Conservation (phyloP, 2,888 invertebrate species). For the Chrysolina haemoptera region DNA sequence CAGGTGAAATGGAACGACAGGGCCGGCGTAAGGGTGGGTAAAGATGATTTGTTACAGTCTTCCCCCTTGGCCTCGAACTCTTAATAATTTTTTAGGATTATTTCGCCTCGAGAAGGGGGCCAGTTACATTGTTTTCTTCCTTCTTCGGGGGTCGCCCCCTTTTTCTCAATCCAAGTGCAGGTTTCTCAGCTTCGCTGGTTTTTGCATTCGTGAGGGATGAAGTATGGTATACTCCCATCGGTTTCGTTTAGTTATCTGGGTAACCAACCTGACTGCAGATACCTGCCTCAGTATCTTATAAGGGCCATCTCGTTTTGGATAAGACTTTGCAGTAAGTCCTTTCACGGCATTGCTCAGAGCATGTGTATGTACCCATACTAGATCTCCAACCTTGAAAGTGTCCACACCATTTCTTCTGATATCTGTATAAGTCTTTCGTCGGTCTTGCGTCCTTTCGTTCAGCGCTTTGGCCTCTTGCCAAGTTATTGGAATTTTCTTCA, state of each 20-base stretch:
- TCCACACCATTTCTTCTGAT: conserved; percentile 20
- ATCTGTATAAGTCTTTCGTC: conserved; percentile 36
- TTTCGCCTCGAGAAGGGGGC: too few species aligned
- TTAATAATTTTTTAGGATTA: too few species aligned
- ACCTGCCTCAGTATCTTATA: conserved; percentile 35
- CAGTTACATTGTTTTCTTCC: too few species aligned
- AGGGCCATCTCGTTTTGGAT: conserved; percentile 40
- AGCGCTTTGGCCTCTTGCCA: conserved; percentile 12
- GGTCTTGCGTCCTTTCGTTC: conserved; percentile 39
- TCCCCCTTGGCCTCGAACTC: too few species aligned
- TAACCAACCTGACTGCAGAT: conserved; percentile 27
- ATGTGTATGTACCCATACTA: conserved; percentile 39
- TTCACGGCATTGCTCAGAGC: conserved; percentile 37
- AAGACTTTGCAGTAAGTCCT: conserved; percentile 40
- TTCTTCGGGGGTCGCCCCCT: conserved; percentile 20
- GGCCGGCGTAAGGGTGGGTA: too few species aligned
- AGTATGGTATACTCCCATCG: conserved; percentile 30
- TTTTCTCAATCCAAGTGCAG: conserved; percentile 17
- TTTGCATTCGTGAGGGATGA: conserved; percentile 29
- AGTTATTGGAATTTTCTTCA: conserved; percentile 21
- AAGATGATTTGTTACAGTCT: too few species aligned
- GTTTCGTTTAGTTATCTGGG: too few species aligned
- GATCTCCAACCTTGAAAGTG: conserved; percentile 36
- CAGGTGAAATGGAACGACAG: too few species aligned
- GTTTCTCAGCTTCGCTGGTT: conserved; percentile 1